Base-by-base conservation (phyloP, 2,797 vertebrate species). In the Dermochelys coriacea region DNA sequence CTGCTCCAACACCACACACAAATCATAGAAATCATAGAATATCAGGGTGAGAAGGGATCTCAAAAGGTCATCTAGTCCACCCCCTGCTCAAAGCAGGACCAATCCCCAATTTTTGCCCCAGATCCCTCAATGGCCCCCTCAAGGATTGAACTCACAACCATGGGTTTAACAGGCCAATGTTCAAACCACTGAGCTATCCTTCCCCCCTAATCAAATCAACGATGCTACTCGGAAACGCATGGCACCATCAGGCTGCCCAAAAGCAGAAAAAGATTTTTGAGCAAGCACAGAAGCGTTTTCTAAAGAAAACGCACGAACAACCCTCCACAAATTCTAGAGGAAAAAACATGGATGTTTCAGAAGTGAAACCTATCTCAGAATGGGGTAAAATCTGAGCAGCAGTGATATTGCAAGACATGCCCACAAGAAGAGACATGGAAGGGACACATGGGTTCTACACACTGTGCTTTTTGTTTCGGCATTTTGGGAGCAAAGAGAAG, bases 371-470 rank as follows among this genome's bases (percentile, higher is more conserved):
- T 6, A 1, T 25, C 47, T 47, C 1, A 7, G 50, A 55, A 61
- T 71, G n/a, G 47, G 59, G n/a, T 87, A 81, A 84, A 25, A 8
- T 52, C 16, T 37, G 16, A 55, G 15, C 49, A 91, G 19, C 45
- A 41, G 64, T 2, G 1, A 12, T 31, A 19, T 19, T 34, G 68
- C 51, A 23, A 49, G 10, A 12, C 49, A 81, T 74, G 49, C 12
- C 91, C 61, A 79, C 77, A 15, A 37, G 0, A 0, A 61, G 41
- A 74, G 71, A 0, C 0, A 89, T 52, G 21, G 6, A 88, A 82
- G 50, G 1, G 2, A 8, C 23, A 3, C 55, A 0, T 41, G 34
- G 12, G 59, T 64, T 93, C 74, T 78, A 54, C 25, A 34, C 16
- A 25, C 2, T 6, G 19, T 7, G 37, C 4, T 10, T 57, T 71